Percentiles rank a stretch among this genome's conserved stretches.
These are phyloP conservation scores for Dolomedes plantarius DNA, from an alignment of 2,888 invertebrate species.

Conservation along the genomic window DNA sequence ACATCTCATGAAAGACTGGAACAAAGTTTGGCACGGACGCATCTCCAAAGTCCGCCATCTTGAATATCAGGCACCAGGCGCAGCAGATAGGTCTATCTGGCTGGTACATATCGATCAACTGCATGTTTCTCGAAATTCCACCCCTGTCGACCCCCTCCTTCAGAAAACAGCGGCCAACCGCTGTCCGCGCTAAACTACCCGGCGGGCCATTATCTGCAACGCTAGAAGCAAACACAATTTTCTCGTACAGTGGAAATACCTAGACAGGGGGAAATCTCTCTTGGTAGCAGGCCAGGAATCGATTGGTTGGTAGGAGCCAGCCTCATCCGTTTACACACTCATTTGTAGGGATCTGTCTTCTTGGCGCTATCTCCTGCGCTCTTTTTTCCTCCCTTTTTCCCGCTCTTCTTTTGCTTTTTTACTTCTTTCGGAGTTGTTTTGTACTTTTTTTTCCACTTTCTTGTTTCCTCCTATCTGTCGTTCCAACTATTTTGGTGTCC, in stretches of 20 bases:
- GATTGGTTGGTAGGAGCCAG: conserved; percentile 52
- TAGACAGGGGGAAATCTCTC: conserved; percentile 43
- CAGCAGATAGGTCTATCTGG: conserved; percentile 16
- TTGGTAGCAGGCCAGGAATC: conserved; percentile 69
- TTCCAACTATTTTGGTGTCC: conserved; percentile 50
- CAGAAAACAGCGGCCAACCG: conserved; percentile 44
- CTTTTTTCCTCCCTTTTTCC: conserved; percentile 16
- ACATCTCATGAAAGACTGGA: too few species aligned
- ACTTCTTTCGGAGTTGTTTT: not conserved
- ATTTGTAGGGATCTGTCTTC: conserved; percentile 67
- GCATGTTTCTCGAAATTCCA: conserved; percentile 49
- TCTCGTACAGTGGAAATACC: conserved; percentile 60
- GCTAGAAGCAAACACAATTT: conserved; percentile 68
- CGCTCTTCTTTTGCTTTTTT: conserved; percentile 16
- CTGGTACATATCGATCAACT: conserved; percentile 46
- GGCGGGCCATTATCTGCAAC: conserved; percentile 58
- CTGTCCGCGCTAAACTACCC: conserved; percentile 66
- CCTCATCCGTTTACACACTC: conserved; percentile 67
- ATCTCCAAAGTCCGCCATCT: conserved; percentile 54
- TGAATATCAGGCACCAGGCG: conserved; percentile 22
- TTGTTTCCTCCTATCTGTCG: conserved; percentile 43
- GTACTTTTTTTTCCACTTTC: not conserved
- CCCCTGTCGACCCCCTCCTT: not conserved
- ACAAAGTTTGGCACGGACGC: not conserved
- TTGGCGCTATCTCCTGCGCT: conserved; percentile 21